Base-by-base conservation (phyloP, 2,797 vertebrate genomes). In the Sebastes taczanowskii region DNA sequence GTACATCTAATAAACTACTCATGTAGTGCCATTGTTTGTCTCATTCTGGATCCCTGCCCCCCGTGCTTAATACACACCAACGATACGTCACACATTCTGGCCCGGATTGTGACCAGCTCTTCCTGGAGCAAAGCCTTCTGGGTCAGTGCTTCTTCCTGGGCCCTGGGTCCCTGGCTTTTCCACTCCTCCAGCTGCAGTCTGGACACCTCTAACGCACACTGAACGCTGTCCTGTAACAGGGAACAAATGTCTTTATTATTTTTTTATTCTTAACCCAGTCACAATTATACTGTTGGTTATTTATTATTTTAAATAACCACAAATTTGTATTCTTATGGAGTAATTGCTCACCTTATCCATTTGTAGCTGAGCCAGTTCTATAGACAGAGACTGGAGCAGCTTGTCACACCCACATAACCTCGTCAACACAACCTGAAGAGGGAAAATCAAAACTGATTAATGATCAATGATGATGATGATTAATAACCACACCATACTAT, bases 381-480 rank as follows among this genome's bases (percentile, higher is more conserved):
- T 81, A 67, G 96, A 96, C 56, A 98, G 92, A 71, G 95, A 89
- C 88, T 96, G 95, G 2, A 98, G 95, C 56, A 97, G 93, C 86
- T 96, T 97, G 93, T 98, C 97, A 92, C 97, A 97, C 16, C 97
- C 97, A 35, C 97, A 98, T 72, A 98, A 74, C 85, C 96, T 96
- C 23, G 97, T 98, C 92, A 98, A 68, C 65, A 98, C 94, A n/a
- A 93, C 94, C 97, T 98, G 91, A 46, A 64, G 74, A 82, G 35
- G 66, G n/a, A 66, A 82, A 83, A 67, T 35, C 4, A 74, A 42
- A 77, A 14, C 38, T 42, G 38, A 42, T 42, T 42, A 42, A 42
- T 42, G 38, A 42, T 42, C 38, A 42, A 16, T 42, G 38, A 42
- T 42, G 38, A 42, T 42, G 11, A 68, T 35, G 34, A 69, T 69